Percentiles rank a stretch among this genome's conserved stretches.
Evolutionary conservation across 1,140 invertebrate species (phyloP).

Genomic region (Drosophila ananassae): DNA sequence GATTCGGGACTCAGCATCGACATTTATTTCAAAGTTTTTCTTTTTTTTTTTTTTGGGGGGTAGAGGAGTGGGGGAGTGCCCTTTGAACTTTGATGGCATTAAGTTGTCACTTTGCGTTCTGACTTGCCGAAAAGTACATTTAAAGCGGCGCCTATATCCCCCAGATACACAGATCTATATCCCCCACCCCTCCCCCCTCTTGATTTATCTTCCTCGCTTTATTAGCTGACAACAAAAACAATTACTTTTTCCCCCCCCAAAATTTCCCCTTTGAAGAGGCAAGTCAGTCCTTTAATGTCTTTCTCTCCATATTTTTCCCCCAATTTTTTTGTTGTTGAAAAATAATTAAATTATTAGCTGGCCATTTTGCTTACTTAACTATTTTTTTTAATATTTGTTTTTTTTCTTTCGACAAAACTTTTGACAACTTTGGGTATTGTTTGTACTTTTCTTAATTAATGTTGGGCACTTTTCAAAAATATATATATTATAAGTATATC

Average conservation of each 20-base stretch:
- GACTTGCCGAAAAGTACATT: constrained; percentile 33
- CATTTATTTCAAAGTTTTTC: constrained; percentile 32
- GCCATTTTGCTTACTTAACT: constrained; percentile 3
- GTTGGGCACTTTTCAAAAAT: constrained; percentile 14
- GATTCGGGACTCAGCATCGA: constrained; percentile 23
- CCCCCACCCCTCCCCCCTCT: too few relatives aligned
- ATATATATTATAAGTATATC: not conserved
- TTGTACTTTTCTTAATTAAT: constrained; percentile 36
- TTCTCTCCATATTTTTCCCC: not conserved
- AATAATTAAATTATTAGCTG: constrained; percentile 9
- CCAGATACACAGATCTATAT: too few relatives aligned
- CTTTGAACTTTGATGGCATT: constrained; percentile 80
- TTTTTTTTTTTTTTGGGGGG: not conserved
- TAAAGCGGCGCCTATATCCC: constrained; percentile 23
- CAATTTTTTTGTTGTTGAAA: not conserved
- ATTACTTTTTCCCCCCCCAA: not conserved
- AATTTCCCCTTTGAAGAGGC: not conserved
- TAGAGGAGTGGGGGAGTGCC: constrained; percentile 32
- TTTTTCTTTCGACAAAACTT: constrained; percentile 6
- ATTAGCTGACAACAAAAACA: constrained; percentile 8
- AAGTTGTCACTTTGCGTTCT: constrained; percentile 79
- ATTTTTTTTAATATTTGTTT: constrained; percentile 1
- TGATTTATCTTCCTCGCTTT: constrained; percentile 33
- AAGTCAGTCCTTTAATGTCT: not conserved
- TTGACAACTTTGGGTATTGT: constrained; percentile 15